These are phyloP conservation scores for Larimichthys crocea DNA, from an alignment of 2,113 vertebrate species.

Conservation along the genomic window DNA sequence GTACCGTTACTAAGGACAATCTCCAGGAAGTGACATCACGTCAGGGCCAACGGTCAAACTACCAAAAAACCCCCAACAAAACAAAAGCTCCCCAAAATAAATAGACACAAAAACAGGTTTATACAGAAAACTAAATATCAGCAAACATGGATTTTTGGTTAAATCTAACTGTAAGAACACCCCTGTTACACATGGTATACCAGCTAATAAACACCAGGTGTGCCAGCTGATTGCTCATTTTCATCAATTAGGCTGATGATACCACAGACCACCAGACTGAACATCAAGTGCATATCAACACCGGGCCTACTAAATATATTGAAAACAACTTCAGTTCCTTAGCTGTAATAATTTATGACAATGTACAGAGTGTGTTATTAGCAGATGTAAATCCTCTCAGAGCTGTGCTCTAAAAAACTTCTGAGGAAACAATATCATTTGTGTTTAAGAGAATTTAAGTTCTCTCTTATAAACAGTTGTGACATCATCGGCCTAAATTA, in stretches of 20 bases:
- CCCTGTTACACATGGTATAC: neutral
- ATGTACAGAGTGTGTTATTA: neutral
- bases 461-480: neutral
- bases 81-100: too few species aligned
- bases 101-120: too few species aligned
- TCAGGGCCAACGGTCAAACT: too few species aligned
- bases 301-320: neutral
- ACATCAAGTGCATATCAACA: neutral
- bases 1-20: too few species aligned
- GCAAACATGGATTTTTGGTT: too few species aligned
- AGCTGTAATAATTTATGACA: neutral
- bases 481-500: slow-evolving; percentile 16
- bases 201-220: slow-evolving; percentile 1
- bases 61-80: too few species aligned
- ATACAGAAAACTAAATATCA: too few species aligned
- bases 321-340: neutral
- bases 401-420: neutral
- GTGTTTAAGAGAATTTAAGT: too few species aligned
- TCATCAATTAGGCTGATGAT: slow-evolving; percentile 13
- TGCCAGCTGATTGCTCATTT: neutral
- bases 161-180: too few species aligned
- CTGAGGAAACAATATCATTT: neutral
- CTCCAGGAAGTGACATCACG: too few species aligned
- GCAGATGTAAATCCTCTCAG: neutral
- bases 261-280: slow-evolving; percentile 3